These are phyloP conservation scores for Climacteris rufus DNA, from an alignment of 2,113 vertebrate genomes.

Conservation along the genomic window DNA sequence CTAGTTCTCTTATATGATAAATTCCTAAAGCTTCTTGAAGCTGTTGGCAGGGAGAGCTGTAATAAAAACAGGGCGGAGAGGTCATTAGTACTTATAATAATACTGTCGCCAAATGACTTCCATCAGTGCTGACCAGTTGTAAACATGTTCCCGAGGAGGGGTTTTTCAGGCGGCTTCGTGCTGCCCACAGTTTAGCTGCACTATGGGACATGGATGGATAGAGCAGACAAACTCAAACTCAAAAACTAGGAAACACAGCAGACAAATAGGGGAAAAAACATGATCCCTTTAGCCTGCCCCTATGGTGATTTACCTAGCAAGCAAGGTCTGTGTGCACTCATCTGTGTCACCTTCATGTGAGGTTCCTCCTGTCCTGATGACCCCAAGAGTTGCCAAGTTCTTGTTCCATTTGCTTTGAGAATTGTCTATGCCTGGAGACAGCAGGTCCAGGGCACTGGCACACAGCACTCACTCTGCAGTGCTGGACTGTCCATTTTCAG, in stretches of 20 bases:
- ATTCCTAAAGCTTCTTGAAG: background rate
- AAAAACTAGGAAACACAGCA: background rate
- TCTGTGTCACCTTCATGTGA: accelerated
- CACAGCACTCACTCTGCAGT: accelerated
- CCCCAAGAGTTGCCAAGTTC: accelerated
- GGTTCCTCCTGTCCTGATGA: accelerated
- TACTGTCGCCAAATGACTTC: background rate
- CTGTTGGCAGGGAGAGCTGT: background rate
- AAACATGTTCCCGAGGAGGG: background rate
- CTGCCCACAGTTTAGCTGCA: background rate
- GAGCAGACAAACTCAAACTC: background rate
- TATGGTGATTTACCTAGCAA: accelerated
- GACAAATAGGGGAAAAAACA: background rate
- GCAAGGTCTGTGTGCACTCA: background rate
- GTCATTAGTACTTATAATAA: background rate
- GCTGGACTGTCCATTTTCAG: background rate
- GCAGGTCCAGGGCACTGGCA: background rate
- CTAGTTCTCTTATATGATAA: conserved; percentile 2
- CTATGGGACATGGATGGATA: background rate
- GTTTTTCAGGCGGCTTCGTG: background rate
- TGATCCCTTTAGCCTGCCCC: accelerated
- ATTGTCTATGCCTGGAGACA: accelerated
- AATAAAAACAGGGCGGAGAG: background rate
- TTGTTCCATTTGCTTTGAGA: no score
- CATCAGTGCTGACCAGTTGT: background rate